Percentiles rank a stretch among this genome's conserved stretches.
phyloP scores from a whole-genome alignment of 2,113 vertebrate species.

The Neomonachus schauinslandi region DNA sequence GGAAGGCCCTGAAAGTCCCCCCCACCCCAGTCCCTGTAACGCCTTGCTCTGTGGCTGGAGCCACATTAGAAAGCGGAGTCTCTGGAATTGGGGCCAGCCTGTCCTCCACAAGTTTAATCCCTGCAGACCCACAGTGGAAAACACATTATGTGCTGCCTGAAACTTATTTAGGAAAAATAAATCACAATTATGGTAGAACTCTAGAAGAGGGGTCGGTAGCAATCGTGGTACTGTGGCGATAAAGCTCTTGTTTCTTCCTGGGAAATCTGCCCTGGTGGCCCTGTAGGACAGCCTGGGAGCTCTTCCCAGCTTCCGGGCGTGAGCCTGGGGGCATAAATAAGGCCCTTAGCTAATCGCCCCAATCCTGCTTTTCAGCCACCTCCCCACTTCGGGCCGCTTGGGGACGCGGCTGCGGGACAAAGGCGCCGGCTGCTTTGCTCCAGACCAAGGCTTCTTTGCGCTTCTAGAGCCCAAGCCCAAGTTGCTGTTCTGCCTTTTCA shows the following conservation, averaged over 20 bases:
- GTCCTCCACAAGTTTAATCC: neutral
- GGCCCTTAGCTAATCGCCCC: neutral
- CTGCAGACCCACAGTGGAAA: neutral
- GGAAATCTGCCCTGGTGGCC: neutral
- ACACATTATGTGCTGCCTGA: neutral
- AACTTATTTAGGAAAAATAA: neutral
- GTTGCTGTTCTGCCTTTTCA: neutral
- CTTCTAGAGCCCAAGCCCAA: neutral
- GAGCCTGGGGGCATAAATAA: neutral
- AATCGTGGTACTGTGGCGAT: neutral
- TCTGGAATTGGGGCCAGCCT: neutral
- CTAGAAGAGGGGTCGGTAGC: neutral
- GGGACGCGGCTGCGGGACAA: neutral
- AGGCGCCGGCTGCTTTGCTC: neutral
- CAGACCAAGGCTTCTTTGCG: neutral
- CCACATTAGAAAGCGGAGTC: neutral
- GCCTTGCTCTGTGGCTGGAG: neutral
- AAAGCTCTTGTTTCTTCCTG: neutral
- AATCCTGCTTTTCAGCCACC: neutral
- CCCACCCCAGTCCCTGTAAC: fast-evolving
- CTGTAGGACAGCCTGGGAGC: neutral
- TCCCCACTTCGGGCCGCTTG: neutral
- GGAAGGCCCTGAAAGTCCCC: too few relatives aligned
- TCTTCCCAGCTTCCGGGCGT: neutral
- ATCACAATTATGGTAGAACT: neutral